These are phyloP conservation scores for Cataglyphis altisquamis DNA, from an alignment of 2,888 invertebrate genomes.

Conservation along the genomic window DNA sequence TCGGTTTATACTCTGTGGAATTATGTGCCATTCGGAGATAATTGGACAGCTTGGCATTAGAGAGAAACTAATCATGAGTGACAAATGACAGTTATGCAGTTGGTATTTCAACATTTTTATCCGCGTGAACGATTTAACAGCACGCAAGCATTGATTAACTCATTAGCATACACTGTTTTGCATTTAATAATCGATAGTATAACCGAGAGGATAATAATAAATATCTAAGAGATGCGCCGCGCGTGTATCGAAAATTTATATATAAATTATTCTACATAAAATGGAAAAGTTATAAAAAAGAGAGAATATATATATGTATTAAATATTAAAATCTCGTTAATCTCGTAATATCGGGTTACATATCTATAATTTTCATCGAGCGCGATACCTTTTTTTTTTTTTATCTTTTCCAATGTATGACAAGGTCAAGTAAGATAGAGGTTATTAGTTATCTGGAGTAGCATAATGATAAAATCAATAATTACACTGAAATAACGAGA, in stretches of 20 bases:
- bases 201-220: neutral
- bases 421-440: slow-evolving; percentile 42
- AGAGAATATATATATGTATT: neutral
- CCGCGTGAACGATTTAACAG: neutral
- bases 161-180: neutral
- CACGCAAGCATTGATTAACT: neutral
- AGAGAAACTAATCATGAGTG: slow-evolving; percentile 27
- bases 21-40: slow-evolving; percentile 25
- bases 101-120: slow-evolving; percentile 16
- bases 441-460: slow-evolving; percentile 28
- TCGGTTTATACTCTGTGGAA: slow-evolving; percentile 21
- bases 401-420: slow-evolving; percentile 43
- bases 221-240: neutral
- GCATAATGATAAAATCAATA: slow-evolving; percentile 48
- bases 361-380: neutral
- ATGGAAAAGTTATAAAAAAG: neutral
- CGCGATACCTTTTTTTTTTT: slow-evolving; percentile 20
- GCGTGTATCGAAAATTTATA: neutral
- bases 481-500: slow-evolving; percentile 27
- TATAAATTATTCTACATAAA: slow-evolving; percentile 8
- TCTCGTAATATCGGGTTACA: neutral
- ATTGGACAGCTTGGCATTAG: slow-evolving; percentile 34
- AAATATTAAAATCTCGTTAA: neutral
- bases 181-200: slow-evolving; percentile 54
- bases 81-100: slow-evolving; percentile 6